Percentiles rank a stretch among this genome's conserved stretches.
Conservation (phyloP, 1,140 invertebrate genomes). For the Dendroctonus ponderosae region DNA sequence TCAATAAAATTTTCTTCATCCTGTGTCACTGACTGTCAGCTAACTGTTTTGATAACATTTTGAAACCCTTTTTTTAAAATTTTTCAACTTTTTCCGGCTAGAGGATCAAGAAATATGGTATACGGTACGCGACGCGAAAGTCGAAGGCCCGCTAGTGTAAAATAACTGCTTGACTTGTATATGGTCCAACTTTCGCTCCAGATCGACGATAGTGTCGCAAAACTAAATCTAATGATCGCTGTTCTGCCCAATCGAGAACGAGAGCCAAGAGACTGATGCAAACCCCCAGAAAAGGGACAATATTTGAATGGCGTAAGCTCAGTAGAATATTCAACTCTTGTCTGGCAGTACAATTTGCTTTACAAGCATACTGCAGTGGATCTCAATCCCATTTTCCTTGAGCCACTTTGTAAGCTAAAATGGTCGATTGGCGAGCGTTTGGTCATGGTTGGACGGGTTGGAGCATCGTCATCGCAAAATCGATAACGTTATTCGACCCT, state of each 20-base stretch:
- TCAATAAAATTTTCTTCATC: too few relatives aligned
- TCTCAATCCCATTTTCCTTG: constrained; percentile 89
- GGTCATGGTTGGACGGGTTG: constrained; percentile 88
- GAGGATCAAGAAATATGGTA: too few relatives aligned
- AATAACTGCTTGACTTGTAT: constrained; percentile 80
- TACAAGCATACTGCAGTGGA: constrained; percentile 85
- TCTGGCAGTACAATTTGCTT: constrained; percentile 91
- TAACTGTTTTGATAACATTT: too few relatives aligned
- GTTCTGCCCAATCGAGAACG: constrained; percentile 86
- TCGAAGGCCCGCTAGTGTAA: too few relatives aligned
- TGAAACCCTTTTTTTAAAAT: too few relatives aligned
- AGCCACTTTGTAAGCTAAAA: constrained; percentile 76
- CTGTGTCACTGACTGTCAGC: too few relatives aligned
- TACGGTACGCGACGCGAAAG: too few relatives aligned
- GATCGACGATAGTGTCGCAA: constrained; percentile 80
- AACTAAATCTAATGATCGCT: constrained; percentile 82
- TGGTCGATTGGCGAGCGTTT: constrained; percentile 68
- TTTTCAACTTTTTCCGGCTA: too few relatives aligned
- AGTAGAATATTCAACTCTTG: constrained; percentile 91
- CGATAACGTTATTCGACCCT: constrained; percentile 57
- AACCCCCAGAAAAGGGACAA: constrained; percentile 88
- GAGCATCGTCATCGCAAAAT: constrained; percentile 94
- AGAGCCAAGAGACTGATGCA: constrained; percentile 87
- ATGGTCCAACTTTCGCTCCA: constrained; percentile 76
- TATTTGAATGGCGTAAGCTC: constrained; percentile 83